Conservation (phyloP, 2,797 vertebrate species). For the Paguma larvata region DNA sequence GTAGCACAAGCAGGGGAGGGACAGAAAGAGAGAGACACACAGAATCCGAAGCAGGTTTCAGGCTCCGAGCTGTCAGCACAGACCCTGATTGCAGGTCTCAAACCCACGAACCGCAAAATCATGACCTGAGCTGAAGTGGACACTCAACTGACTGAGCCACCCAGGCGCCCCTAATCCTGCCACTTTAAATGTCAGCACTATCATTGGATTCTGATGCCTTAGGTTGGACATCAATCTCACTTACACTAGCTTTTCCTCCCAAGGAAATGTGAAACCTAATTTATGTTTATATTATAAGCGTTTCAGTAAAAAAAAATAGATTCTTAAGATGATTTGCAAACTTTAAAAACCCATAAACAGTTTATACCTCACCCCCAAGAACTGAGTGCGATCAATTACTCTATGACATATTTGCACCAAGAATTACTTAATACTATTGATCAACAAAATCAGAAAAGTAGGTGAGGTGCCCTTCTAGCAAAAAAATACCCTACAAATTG, state of each 20-base stretch:
- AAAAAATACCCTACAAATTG: slow-evolving; percentile 49
- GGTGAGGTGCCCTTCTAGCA: neutral
- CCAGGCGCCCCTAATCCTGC: neutral
- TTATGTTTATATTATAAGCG: slow-evolving; percentile 59
- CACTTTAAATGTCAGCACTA: slow-evolving; percentile 49
- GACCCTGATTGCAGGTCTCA: too few species aligned
- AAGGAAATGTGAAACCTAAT: slow-evolving; percentile 29
- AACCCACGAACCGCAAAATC: too few species aligned
- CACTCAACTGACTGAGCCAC: too few species aligned
- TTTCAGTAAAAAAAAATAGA: slow-evolving; percentile 29
- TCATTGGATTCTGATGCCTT: neutral
- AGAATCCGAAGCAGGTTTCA: too few species aligned
- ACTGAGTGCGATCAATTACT: slow-evolving; percentile 8
- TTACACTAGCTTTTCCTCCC: neutral
- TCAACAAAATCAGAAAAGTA: slow-evolving; percentile 32
- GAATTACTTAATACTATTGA: slow-evolving; percentile 53
- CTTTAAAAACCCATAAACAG: slow-evolving; percentile 43
- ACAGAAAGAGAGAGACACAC: too few species aligned
- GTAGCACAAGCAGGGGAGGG: too few species aligned
- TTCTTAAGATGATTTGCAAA: slow-evolving; percentile 57
- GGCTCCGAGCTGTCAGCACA: too few species aligned
- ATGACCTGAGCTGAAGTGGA: too few species aligned
- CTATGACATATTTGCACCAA: neutral
- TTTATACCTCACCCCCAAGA: neutral
- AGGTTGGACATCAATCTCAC: slow-evolving; percentile 25